Base-by-base conservation (phyloP, 2,797 vertebrate genomes). In the Ammospiza maritima region DNA sequence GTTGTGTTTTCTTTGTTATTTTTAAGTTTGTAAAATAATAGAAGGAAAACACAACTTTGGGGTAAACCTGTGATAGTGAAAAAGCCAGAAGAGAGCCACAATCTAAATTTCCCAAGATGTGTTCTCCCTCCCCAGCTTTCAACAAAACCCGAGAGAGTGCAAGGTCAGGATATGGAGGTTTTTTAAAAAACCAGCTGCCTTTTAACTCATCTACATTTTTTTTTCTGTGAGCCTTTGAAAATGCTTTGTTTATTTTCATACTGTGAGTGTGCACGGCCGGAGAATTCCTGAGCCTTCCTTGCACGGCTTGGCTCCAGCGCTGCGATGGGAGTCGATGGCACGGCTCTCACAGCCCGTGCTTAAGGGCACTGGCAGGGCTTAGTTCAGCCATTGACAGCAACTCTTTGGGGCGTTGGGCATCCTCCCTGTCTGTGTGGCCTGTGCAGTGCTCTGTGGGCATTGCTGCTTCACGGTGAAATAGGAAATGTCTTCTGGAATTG, bases 201-300 rank as follows among this genome's bases (percentile, higher is more conserved):
- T 95, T 86, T 50, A 84, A 62, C 58, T 83, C 73, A 57, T 73
- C 44, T 25, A 6, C 38, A 17, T 74, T 87, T 87, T 79, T 86
- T 86, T 92, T 51, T 10, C 42, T 51, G 36, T 10, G 17, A 86
- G 89, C 76, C 73, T 92, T 92, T 91, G 92, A 90, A 96, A 84
- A 53, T 7, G 58, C 83, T 94, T 89, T 89, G 70, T 85, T 96
- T 93, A 71, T 92, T 93, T 92, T 90, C 76, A 23, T 91, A 45
- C 51, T 56, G 36, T 1, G 54, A 60, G 42, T 4, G n/a, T 85
- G 89, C 75, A 44, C 0, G 2, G 89, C 73, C 72, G 62, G 69
- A 80, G 95, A 69, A 78, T 72, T 62, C 62, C 9, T n/a, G 73
- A 74, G 58, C 47, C 71, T 78, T 79, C 88, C 81, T 79, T 14